Evolutionary conservation across 1,140 invertebrate genomes (phyloP).

Genomic region (Penaeus chinensis): DNA sequence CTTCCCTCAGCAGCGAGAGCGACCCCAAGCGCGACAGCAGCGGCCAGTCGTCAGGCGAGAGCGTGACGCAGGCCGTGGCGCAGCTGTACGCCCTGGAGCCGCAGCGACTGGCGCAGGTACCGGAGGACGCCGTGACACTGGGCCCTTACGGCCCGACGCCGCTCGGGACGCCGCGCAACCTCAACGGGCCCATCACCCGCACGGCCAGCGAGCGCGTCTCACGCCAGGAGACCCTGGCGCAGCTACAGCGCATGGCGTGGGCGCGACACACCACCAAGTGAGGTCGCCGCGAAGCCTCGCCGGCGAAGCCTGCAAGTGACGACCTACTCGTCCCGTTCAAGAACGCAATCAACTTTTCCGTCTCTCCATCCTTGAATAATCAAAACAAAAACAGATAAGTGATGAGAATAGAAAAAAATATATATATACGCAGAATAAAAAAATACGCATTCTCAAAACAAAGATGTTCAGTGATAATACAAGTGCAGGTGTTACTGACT

Average conservation of each 20-base stretch:
- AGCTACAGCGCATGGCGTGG: conserved; percentile 83
- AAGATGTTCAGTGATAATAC: too few relatives aligned
- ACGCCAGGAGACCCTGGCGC: conserved; percentile 84
- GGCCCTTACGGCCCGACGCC: conserved; percentile 57
- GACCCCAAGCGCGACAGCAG: conserved; percentile 61
- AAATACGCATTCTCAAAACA: too few relatives aligned
- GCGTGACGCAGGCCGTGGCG: conserved; percentile 67
- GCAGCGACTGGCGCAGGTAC: conserved; percentile 62
- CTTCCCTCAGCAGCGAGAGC: conserved; percentile 49
- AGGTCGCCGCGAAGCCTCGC: conserved; percentile 63
- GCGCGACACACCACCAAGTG: conserved; percentile 87
- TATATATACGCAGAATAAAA: too few relatives aligned
- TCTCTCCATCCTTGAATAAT: too few relatives aligned
- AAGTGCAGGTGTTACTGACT: too few relatives aligned
- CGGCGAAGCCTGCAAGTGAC: background rate
- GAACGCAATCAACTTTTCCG: too few relatives aligned
- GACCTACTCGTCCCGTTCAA: too few relatives aligned
- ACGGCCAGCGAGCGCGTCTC: conserved; percentile 87
- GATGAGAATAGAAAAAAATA: too few relatives aligned
- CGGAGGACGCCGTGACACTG: conserved; percentile 59
- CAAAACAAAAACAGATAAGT: too few relatives aligned
- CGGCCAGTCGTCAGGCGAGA: conserved; percentile 61
- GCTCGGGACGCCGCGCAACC: conserved; percentile 66
- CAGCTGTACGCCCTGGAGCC: conserved; percentile 69
- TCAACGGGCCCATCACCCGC: conserved; percentile 76